Percentiles rank a stretch among this genome's conserved stretches.
Conservation (phyloP, 2,797 vertebrate genomes). For the Champsocephalus gunnari region DNA sequence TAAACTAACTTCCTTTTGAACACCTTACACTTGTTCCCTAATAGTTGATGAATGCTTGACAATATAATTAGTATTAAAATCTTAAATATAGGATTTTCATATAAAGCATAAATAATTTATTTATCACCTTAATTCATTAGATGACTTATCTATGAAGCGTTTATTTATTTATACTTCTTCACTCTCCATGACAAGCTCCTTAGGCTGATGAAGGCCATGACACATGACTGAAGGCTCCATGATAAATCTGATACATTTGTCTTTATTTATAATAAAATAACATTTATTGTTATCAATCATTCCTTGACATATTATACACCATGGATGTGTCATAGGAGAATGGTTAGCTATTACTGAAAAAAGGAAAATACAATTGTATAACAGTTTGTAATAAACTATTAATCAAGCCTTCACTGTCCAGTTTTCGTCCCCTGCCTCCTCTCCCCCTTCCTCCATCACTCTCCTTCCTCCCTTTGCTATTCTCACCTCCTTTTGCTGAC, state of each 20-base stretch:
- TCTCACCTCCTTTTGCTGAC: conserved; percentile 59
- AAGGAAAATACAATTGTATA: neutral
- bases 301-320: neutral
- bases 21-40: neutral
- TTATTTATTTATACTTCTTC: neutral
- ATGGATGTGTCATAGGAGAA: neutral
- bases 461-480: conserved; percentile 47
- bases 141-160: neutral
- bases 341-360: neutral
- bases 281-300: neutral
- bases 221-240: neutral
- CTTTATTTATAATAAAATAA: neutral
- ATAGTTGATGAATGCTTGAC: neutral
- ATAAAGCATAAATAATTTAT: neutral
- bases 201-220: neutral
- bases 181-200: neutral
- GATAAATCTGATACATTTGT: neutral
- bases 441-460: conserved; percentile 47
- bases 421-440: conserved; percentile 29
- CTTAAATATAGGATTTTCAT: neutral
- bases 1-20: too few relatives aligned
- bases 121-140: neutral
- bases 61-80: neutral
- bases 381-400: neutral
- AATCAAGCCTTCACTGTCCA: conserved; percentile 18